Evolutionary conservation across 2,888 invertebrate species (phyloP), one percentile per base, ranked within the genome.

Genomic region (Epistrophe eligans): DNA sequence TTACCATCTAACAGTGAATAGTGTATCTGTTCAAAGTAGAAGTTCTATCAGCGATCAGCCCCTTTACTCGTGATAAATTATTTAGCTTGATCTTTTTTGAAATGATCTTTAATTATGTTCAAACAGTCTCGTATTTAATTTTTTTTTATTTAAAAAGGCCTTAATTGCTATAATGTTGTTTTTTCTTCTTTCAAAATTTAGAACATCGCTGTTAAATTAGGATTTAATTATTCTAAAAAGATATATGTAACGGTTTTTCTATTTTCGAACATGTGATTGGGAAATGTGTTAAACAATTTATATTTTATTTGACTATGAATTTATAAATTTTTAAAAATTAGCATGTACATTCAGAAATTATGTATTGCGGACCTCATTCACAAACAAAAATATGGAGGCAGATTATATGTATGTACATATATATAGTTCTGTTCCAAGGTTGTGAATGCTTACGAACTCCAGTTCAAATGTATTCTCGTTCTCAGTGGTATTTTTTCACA

Each of bases 61-160:
- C 6, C 17, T 58, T 35, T 9, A 43, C 43, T 60, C 38, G 17
- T 13, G 32, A 52, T 38, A 52, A 43, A 32, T 64, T 73, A 11
- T 40, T 17, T 40, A 15, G 1, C 11, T 43, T 40, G 8, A 19
- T 13, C 5, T 13, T n/a, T 13, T 7, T 45, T 64, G 28, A 45
- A 62, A 43, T 32, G 64, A 17, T 45, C 43, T 64, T 64, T 64
- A 64, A 64, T 64, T 64, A 64, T 64, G 28, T 45, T 64, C n/a
- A 64, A 64, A 64, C 32, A 64, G 17, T 45, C 45, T 17, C n/a
- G 43, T 11, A 45, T n/a, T 7, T 17, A 10, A 11, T 45, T 64
- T 45, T 64, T 8, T 24, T 24, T 24, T 24, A 3, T 1, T 15
- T 6, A 45, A 32, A 45, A n/a, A 57, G 9, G 13, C 15, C 24